Base-by-base conservation (phyloP, 2,113 vertebrate species). In the Ammodytes marinus region DNA sequence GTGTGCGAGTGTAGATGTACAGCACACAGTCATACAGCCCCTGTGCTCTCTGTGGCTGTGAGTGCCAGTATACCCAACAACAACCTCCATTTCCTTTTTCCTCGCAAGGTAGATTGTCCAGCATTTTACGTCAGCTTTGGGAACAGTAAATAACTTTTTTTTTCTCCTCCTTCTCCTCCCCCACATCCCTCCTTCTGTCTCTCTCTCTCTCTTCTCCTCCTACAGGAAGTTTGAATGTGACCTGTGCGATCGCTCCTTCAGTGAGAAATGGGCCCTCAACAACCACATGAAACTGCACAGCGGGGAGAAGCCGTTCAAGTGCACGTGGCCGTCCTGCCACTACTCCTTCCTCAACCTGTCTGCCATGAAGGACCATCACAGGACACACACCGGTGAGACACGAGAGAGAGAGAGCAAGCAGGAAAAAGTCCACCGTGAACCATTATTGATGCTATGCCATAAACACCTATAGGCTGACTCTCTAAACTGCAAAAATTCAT, bases 231-330 rank as follows among this genome's bases (percentile, higher is more conserved):
- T 97, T 90, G 96, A 98, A 86, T 99, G 98, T 75, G 95, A 96
- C 69, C 85, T 99, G 86, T 99, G 98, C 27, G 97, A 99, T 57
- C 95, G 98, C 82, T 97, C 96, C 88, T 99, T 99, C 93, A 98
- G 96, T 0, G 98, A 99, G 95, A 99, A 98, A 92, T 99, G 98
- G 98, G 97, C 98, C 5, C 94, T 99, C 82, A 99, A 98, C 95
- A 99, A 99, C 95, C 98, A 99, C 92, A 97, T 97, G 97, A 99
- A 99, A 82, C 97, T 99, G 73, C 98, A 99, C 95, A 99, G 96
- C 0, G 98, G 98, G 82, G 96, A 99, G 90, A 99, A 99, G 92
- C 98, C 98, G 0, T 99, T 96, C 86, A 99, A 99, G 92, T 99
- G 98, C 57, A 92, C 93, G 80, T 99, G 98, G 98, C 96, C 97